Evolutionary conservation across 2,113 vertebrate species (phyloP).

Genomic region (Hiodon tergisus): DNA sequence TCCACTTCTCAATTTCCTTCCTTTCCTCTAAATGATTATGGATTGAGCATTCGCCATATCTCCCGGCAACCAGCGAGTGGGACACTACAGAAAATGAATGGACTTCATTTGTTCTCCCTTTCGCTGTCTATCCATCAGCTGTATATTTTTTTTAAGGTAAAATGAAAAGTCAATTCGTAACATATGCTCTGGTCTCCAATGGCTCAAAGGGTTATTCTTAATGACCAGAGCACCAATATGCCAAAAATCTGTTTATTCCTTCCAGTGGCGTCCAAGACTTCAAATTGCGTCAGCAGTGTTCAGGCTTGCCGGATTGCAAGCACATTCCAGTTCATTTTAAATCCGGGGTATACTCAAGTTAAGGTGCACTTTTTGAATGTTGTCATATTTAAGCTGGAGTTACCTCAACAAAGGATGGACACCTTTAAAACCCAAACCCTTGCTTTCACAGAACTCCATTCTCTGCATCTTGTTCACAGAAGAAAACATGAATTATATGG

Average conservation of each 20-base stretch:
- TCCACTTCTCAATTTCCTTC: conserved; percentile 45
- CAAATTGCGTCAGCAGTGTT: too few species aligned
- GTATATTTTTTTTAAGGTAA: conserved; percentile 35
- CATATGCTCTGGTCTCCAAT: conserved; percentile 11
- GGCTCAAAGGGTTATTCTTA: background rate
- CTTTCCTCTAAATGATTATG: conserved; percentile 61
- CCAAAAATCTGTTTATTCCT: background rate
- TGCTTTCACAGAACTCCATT: too few species aligned
- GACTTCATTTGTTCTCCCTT: conserved; percentile 54
- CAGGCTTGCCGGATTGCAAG: too few species aligned
- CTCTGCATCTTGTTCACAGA: too few species aligned
- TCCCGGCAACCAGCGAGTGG: conserved; percentile 4
- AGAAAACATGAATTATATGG: too few species aligned
- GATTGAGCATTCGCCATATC: conserved; percentile 43
- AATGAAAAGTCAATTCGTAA: conserved; percentile 39
- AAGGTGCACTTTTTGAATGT: too few species aligned
- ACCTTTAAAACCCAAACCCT: too few species aligned
- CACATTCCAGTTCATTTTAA: too few species aligned
- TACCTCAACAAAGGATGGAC: too few species aligned
- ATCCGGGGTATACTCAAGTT: too few species aligned
- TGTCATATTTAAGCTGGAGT: too few species aligned
- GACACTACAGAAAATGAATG: conserved; percentile 55
- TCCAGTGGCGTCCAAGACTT: background rate
- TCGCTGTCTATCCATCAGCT: conserved; percentile 47
- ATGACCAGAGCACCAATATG: background rate